These are phyloP conservation scores for Tangara arthus DNA, from an alignment of 2,797 vertebrate species.

Conservation along the genomic window DNA sequence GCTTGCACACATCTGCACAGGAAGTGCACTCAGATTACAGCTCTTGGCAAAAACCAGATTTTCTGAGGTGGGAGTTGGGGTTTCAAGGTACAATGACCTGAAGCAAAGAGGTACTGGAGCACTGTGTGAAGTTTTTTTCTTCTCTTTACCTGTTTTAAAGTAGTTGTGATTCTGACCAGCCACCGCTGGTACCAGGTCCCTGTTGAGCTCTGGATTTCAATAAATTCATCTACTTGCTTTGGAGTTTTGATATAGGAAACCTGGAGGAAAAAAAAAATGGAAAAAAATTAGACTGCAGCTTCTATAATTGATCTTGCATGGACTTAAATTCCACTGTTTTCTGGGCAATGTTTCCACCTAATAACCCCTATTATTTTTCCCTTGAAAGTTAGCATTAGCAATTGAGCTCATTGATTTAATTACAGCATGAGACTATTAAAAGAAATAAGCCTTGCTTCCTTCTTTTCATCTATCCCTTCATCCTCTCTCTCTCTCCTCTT, in stretches of 20 bases:
- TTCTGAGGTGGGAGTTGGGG: background rate
- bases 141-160: slow-evolving; percentile 87
- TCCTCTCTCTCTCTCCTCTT: background rate
- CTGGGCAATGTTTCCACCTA: background rate
- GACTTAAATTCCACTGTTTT: background rate
- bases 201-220: slow-evolving; percentile 97
- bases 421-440: background rate
- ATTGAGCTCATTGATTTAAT: background rate
- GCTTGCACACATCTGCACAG: background rate
- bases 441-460: background rate
- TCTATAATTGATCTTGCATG: background rate
- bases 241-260: slow-evolving; percentile 93
- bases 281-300: background rate
- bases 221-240: slow-evolving; percentile 94
- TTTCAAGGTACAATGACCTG: background rate
- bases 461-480: background rate
- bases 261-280: slow-evolving; percentile 49
- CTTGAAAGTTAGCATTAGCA: background rate
- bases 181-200: slow-evolving; percentile 95
- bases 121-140: background rate
- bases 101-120: background rate
- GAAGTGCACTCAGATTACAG: background rate
- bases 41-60: background rate
- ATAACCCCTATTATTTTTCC: background rate
- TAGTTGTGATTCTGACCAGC: slow-evolving; percentile 88